These are phyloP conservation scores for Paedocypris sp. DNA, from an alignment of 2,113 vertebrate genomes.

Conservation along the genomic window DNA sequence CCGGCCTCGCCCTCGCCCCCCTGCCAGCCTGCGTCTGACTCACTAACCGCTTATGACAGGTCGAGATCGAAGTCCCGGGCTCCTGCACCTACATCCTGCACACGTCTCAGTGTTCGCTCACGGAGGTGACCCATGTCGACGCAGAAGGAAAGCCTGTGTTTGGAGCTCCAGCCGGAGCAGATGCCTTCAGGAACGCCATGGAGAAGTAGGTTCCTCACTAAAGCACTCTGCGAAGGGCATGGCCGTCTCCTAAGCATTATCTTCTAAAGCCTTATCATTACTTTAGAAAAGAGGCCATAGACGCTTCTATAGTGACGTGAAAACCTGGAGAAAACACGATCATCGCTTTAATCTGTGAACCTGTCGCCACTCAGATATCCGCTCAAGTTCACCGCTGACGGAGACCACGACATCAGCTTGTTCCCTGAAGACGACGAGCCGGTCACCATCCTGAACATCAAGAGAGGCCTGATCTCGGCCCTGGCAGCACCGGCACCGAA, in stretches of 20 bases:
- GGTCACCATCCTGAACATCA: conserved; percentile 78
- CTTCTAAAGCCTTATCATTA: too few species aligned
- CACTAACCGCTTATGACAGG: too few species aligned
- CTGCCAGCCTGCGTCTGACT: too few species aligned
- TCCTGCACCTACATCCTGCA: conserved; percentile 70
- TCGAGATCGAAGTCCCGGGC: conserved; percentile 85
- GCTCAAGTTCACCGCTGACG: conserved; percentile 69
- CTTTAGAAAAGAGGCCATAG: too few species aligned
- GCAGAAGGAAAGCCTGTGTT: conserved; percentile 61
- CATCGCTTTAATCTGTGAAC: too few species aligned
- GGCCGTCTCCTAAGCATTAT: too few species aligned
- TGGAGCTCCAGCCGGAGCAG: conserved; percentile 63
- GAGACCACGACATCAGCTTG: conserved; percentile 64
- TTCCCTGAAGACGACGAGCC: conserved; percentile 76
- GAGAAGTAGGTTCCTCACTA: conserved; percentile 63
- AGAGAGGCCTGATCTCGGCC: conserved; percentile 85
- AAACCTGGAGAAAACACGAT: too few species aligned
- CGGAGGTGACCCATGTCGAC: conserved; percentile 61
- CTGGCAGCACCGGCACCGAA: conserved; percentile 74
- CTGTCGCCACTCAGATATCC: conserved; percentile 57
- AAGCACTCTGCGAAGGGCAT: not conserved
- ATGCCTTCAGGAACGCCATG: conserved; percentile 77
- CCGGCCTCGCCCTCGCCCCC: too few species aligned
- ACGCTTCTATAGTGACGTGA: too few species aligned
- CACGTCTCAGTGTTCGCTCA: conserved; percentile 73